Base-by-base conservation (phyloP, 92 coral and sea anemone genomes). In the Palythoa caribaeorum region DNA sequence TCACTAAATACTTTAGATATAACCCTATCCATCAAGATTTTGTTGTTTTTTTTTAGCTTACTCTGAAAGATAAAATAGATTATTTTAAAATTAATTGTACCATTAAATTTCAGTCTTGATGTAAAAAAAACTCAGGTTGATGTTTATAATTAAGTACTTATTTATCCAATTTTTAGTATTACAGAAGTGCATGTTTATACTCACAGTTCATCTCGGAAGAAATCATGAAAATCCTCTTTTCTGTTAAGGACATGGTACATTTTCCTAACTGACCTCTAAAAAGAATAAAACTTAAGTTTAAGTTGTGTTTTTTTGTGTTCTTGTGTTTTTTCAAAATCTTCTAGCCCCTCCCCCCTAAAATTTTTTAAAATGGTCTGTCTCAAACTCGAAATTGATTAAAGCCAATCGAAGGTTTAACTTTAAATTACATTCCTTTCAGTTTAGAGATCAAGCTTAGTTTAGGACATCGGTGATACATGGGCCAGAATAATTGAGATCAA, bases 201-300 rank as follows among this genome's bases (percentile, higher is more conserved):
- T 28, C 28, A 28, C 28, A 28, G 28, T 28, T 28, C 28, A 83
- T 81, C 80, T 17, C 81, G 73, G 69, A 69, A 73, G 76, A 88
- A 88, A 6, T 83, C 91, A 83, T 88, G 74, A 77, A 88, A 88
- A 83, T 88, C 91, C 36, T 88, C 91, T 73, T 73, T 88, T 70
- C 65, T 54, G 16, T 71, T 54, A 57, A 88, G 87, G 15, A 83
- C 74, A 59, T 80, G 55, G 77, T 88, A 88, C 53, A 88, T 73
- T 20, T 83, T 81, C 87, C 91, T 79, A 60, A 88, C 52, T 1
- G 83, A 80, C 71, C 87, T 88, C 91, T 88, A 83, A 47, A 21
- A 35, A 63, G 60, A 28, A 81, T 28, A 54, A 55, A 36, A 88
- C 73, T 20, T 68, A 15, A 54, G 66, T 35, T 68, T 68, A 6